A percentile compares a stretch with the other conserved stretches of the same genome.
Conservation (phyloP, 2,797 vertebrate genomes). For the Chelonia mydas region DNA sequence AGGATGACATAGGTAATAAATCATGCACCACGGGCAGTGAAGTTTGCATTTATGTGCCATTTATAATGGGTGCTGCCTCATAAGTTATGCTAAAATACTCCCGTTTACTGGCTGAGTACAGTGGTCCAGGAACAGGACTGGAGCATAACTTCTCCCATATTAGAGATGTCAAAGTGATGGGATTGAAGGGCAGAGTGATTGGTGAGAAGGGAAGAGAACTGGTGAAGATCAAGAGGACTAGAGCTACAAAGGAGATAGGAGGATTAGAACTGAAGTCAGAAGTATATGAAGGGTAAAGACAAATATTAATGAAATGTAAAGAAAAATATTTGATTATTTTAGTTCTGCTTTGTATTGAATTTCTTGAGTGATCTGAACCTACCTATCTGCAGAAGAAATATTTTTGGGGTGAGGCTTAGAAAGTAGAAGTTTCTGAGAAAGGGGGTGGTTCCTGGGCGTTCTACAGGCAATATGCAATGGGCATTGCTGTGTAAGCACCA, state of each 20-base stretch:
- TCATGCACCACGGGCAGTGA: background rate
- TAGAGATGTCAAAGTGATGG: background rate
- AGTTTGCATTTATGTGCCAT: background rate
- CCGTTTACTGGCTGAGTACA: accelerated
- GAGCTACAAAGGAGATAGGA: accelerated
- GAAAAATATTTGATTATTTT: background rate
- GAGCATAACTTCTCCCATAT: background rate
- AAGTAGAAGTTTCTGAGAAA: background rate
- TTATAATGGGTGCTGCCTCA: background rate
- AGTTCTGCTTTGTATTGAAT: background rate
- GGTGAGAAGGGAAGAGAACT: background rate
- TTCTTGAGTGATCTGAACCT: background rate
- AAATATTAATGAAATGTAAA: background rate
- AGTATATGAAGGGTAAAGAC: background rate
- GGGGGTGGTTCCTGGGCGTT: background rate
- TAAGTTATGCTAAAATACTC: background rate
- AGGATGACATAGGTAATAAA: background rate
- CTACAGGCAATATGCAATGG: background rate
- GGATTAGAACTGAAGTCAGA: background rate
- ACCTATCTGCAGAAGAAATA: background rate
- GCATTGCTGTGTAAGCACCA: background rate
- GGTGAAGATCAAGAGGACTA: background rate
- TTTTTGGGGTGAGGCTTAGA: background rate
- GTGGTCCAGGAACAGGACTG: background rate
- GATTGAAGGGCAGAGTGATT: background rate